Evolutionary conservation across 2,888 invertebrate genomes (phyloP), one percentile per base, ranked within the genome.

Genomic region (Stramonita haemastoma): DNA sequence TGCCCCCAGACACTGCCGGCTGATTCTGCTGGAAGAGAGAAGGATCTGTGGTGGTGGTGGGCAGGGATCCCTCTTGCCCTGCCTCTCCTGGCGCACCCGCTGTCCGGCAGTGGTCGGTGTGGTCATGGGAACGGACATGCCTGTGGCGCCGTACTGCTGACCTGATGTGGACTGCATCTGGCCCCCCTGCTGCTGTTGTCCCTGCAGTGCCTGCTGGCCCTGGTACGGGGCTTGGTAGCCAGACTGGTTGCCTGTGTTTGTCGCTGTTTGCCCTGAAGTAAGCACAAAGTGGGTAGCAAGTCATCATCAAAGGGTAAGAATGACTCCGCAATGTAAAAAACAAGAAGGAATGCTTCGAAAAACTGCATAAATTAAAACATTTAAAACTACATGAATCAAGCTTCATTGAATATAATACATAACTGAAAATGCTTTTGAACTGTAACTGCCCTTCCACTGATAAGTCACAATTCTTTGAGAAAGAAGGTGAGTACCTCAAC

Each of bases 151-250:
- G 34, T 86, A 86, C 22, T 29, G 89, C 70, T 89, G 88, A 29
- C 81, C 81, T 22, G 81, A 34, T 34, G 81, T 22, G 22, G 81
- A 11, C 81, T 32, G 66, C 26, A 32, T 29, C 34, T 70, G 87
- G 17, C 36, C 56, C 0, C 26, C 57, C 66, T 87, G 88, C 29
- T 89, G 88, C 36, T 88, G 83, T 34, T 36, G 84, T 13, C 70
- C 15, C 73, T 85, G 85, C 34, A 56, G 81, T n/a, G 60, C 19
- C 15, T 57, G 46, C 29, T 87, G 87, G n/a, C 36, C 36, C 29
- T 87, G 87, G 57, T 79, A 73, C 57, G 87, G 22, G 13, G 29
- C 57, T 57, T 79, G 77, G 87, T 66, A 86, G 86, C 86, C 60
- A 19, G 86, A 19, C 87, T 87, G 87, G 56, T 57, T 73, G 34